A percentile compares a stretch with the other conserved stretches of the same genome.
phyloP scores from a whole-genome alignment of 2,113 vertebrate species.

The Cephalopholis sonnerati region DNA sequence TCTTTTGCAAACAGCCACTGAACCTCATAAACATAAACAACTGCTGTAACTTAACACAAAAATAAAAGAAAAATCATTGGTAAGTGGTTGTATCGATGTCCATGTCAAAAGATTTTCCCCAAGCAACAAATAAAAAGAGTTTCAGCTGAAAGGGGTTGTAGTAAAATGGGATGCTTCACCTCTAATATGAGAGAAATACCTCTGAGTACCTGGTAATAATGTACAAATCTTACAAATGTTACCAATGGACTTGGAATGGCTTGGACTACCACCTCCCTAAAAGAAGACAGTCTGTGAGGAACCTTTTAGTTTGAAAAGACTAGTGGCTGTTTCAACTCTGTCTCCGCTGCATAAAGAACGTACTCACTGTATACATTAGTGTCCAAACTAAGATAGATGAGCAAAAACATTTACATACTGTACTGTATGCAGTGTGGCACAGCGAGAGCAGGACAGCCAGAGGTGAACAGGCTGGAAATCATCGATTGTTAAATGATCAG shows the following conservation, averaged over 20 bases:
- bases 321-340: background rate
- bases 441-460: background rate
- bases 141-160: background rate
- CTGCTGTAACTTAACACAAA: slow-evolving; percentile 18
- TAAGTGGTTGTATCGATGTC: slow-evolving; percentile 55
- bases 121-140: slow-evolving; percentile 29
- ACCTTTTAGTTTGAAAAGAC: background rate
- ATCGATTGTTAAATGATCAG: background rate
- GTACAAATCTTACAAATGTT: slow-evolving; percentile 13
- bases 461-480: slow-evolving; percentile 3
- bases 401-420: background rate
- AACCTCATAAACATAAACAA: background rate
- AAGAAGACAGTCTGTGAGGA: background rate
- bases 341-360: background rate
- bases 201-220: slow-evolving; percentile 18
- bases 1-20: background rate
- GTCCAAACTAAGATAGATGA: slow-evolving; percentile 5
- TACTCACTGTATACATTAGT: slow-evolving; percentile 21
- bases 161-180: background rate
- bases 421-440: background rate
- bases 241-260: slow-evolving; percentile 11
- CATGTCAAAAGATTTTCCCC: slow-evolving; percentile 33
- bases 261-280: background rate
- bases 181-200: background rate
- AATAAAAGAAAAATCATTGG: slow-evolving; percentile 13